phyloP scores from a whole-genome alignment of 2,888 invertebrate species.

The Caenorhabditis uteleia region DNA sequence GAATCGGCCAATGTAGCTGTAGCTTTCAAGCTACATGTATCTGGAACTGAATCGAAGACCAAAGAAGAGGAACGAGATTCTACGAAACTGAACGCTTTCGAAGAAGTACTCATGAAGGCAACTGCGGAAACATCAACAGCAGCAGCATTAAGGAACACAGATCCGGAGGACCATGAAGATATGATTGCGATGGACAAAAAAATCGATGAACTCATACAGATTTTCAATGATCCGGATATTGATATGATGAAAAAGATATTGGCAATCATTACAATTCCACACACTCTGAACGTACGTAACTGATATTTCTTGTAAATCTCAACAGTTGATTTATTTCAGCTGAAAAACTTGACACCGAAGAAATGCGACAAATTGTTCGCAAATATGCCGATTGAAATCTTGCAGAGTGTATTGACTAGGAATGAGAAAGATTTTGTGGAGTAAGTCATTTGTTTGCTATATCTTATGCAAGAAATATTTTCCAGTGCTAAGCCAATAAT shows the following conservation, averaged over 20 bases:
- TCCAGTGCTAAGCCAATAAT: conserved; percentile 14
- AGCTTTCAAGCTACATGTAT: too few relatives aligned
- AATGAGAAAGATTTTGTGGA: conserved; percentile 2
- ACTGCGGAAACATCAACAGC: too few relatives aligned
- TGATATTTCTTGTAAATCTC: neutral
- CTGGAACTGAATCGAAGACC: too few relatives aligned
- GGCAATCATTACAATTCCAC: conserved; percentile 4
- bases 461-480: neutral
- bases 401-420: conserved; percentile 4
- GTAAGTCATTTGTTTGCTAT: neutral
- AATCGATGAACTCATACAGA: conserved; percentile 6
- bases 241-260: conserved; percentile 10
- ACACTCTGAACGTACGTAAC: conserved; percentile 5
- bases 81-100: too few relatives aligned
- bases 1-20: too few relatives aligned
- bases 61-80: too few relatives aligned
- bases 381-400: conserved; percentile 8
- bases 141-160: too few relatives aligned
- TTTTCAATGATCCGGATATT: conserved; percentile 7
- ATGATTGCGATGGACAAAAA: neutral
- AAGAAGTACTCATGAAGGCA: too few relatives aligned
- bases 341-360: conserved; percentile 4
- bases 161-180: neutral
- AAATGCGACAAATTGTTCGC: conserved; percentile 14
- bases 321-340: conserved; percentile 3